These are phyloP conservation scores for Scelioninae gen. 1 DNA, from an alignment of 2,888 invertebrate genomes.

Conservation along the genomic window DNA sequence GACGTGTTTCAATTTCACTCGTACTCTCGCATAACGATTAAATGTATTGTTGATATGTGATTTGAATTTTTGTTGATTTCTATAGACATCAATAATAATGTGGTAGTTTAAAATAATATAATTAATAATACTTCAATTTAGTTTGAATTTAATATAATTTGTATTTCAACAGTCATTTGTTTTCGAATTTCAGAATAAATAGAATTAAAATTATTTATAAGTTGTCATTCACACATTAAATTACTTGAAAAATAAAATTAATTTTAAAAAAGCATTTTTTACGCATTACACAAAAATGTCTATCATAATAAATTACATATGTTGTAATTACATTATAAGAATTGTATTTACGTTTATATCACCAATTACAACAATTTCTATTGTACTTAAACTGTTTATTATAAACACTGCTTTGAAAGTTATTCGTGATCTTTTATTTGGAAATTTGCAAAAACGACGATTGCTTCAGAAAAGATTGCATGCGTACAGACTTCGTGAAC, in stretches of 20 bases:
- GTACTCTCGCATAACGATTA: constrained; percentile 50
- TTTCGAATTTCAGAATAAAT: neutral
- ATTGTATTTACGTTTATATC: neutral
- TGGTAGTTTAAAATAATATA: neutral
- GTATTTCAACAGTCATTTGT: neutral
- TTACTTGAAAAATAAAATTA: too few relatives aligned
- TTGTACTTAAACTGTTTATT: constrained; percentile 17
- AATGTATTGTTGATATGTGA: constrained; percentile 37
- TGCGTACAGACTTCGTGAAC: constrained; percentile 2
- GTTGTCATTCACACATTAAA: too few relatives aligned
- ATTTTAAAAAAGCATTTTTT: too few relatives aligned
- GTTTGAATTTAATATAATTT: too few relatives aligned
- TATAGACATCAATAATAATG: neutral
- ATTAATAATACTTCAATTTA: neutral
- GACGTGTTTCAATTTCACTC: constrained; percentile 66
- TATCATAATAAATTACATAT: neutral
- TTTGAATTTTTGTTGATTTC: constrained; percentile 16
- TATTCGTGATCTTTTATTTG: constrained; percentile 17
- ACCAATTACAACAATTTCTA: neutral
- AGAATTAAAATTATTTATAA: neutral
- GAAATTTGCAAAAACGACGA: constrained; percentile 24
- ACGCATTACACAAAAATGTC: too few relatives aligned
- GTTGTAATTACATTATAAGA: neutral
- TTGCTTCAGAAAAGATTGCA: constrained; percentile 3
- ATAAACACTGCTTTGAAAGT: constrained; percentile 16